Percentiles rank a stretch among this genome's conserved stretches.
Evolutionary conservation across 2,888 invertebrate genomes (phyloP).

Genomic region (Xanthia icteritia): DNA sequence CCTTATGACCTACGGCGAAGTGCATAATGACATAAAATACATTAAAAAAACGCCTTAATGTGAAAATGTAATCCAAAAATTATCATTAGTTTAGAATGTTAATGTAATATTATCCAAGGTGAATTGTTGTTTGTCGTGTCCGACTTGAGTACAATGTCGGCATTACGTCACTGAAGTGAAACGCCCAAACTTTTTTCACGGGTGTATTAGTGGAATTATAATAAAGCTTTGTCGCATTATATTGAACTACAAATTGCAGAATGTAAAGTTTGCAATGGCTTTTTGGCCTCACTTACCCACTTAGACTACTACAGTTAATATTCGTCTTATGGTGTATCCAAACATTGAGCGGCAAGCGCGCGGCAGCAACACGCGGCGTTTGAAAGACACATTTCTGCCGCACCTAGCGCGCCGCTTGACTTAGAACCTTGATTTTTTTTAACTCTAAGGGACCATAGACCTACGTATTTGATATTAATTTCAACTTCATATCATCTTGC

Average conservation of each 20-base stretch:
- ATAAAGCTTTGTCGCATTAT: constrained; percentile 29
- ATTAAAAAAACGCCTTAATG: constrained; percentile 30
- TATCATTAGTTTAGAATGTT: constrained; percentile 51
- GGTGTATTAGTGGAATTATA: constrained; percentile 48
- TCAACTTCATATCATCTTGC: too few relatives aligned
- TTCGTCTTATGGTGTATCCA: too few relatives aligned
- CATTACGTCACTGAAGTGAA: constrained; percentile 60
- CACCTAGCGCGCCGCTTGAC: too few relatives aligned
- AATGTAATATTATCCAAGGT: constrained; percentile 59
- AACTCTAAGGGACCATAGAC: too few relatives aligned
- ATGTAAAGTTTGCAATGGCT: constrained; percentile 4
- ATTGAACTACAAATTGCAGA: constrained; percentile 24
- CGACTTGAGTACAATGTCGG: constrained; percentile 45
- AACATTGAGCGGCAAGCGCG: too few relatives aligned
- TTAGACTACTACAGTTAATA: too few relatives aligned
- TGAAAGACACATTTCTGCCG: too few relatives aligned
- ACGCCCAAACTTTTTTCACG: constrained; percentile 59
- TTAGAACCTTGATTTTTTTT: too few relatives aligned
- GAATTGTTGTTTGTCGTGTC: constrained; percentile 63
- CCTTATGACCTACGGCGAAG: background rate
- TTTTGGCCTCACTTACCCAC: background rate
- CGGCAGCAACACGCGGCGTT: too few relatives aligned
- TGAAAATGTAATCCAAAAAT: constrained; percentile 49
- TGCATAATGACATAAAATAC: constrained; percentile 29
- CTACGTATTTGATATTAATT: too few relatives aligned